A percentile compares a stretch with the other conserved stretches of the same genome.
These are phyloP conservation scores for Fregetta grallaria DNA, from an alignment of 2,113 vertebrate species.

Conservation along the genomic window DNA sequence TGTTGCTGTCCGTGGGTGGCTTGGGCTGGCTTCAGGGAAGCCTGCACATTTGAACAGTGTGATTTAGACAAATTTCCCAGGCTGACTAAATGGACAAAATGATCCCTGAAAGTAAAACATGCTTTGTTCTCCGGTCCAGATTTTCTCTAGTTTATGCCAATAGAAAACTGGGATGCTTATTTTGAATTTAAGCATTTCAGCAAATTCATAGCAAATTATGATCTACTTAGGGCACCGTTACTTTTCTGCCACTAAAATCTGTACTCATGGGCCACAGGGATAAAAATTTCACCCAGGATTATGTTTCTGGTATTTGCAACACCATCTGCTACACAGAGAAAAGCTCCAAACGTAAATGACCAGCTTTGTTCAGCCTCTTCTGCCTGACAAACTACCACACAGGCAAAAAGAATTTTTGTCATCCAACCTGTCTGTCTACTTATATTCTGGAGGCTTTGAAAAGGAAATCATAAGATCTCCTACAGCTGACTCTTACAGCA, in stretches of 20 bases:
- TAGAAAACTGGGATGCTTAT: neutral
- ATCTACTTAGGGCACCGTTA: neutral
- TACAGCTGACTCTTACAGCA: neutral
- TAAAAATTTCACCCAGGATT: constrained; percentile 44
- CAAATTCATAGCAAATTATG: constrained; percentile 8
- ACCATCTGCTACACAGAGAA: constrained; percentile 26
- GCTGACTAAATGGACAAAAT: constrained; percentile 35
- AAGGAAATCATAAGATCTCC: neutral
- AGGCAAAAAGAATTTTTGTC: neutral
- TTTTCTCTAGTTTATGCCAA: constrained; percentile 29
- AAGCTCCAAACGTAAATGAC: constrained; percentile 20
- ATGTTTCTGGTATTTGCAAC: neutral
- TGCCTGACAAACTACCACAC: neutral
- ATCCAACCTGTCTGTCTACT: neutral
- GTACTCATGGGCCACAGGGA: neutral
- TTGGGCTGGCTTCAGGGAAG: constrained; percentile 16
- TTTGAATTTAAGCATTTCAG: constrained; percentile 27
- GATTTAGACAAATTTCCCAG: constrained; percentile 42
- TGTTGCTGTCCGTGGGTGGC: neutral
- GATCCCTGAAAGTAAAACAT: neutral
- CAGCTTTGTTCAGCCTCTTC: neutral
- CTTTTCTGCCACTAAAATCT: constrained; percentile 31
- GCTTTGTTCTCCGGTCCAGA: constrained; percentile 32
- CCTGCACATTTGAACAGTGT: neutral
- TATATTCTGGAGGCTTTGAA: neutral